Evolutionary conservation across 2,113 vertebrate genomes (phyloP), one percentile per base, ranked within the genome.

Genomic region (Xiphias gladius): DNA sequence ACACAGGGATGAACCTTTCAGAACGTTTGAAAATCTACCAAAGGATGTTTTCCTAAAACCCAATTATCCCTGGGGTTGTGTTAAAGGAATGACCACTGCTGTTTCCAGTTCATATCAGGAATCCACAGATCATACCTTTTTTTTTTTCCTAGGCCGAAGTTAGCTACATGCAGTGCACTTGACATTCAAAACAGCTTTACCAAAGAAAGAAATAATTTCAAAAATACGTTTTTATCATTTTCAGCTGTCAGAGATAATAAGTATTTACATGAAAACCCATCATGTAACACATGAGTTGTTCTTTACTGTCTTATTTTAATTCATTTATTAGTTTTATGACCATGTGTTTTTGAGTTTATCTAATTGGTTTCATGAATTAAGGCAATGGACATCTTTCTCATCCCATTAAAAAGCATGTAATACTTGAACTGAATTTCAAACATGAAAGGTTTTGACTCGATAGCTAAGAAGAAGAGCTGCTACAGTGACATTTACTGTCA

Each of bases 321-420:
- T 37, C 9, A 62, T 74, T 86, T 89, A n/a, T 86, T 82, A 86
- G 78, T 65, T 65, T 70, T 70, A 84, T 87, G 84, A 75, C 76
- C 76, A 50, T 64, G 66, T 84, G 61, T 85, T 84, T 86, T 85
- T 68, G 7, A 24, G 39, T 85, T 76, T 58, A 80, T 90, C 77
- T 88, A 87, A 79, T 80, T 22, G 46, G 76, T 68, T 77, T 82
- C 12, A 57, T 72, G 76, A 86, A 83, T 87, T 82, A 81, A 22
- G 62, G 86, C 57, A 69, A 61, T 83, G 84, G 57, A 59, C 20
- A 66, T 80, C 64, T 76, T 35, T 67, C 73, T 92, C 85, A 90
- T 89, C 87, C 81, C 64, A 87, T 91, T 88, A 90, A 73, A 65
- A 67, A 88, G 76, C 89, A 80, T 91, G 88, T 90, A 89, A 90